Percentiles rank a stretch among this genome's conserved stretches.
Conservation (phyloP, 2,113 vertebrate genomes). For the Solea senegalensis region DNA sequence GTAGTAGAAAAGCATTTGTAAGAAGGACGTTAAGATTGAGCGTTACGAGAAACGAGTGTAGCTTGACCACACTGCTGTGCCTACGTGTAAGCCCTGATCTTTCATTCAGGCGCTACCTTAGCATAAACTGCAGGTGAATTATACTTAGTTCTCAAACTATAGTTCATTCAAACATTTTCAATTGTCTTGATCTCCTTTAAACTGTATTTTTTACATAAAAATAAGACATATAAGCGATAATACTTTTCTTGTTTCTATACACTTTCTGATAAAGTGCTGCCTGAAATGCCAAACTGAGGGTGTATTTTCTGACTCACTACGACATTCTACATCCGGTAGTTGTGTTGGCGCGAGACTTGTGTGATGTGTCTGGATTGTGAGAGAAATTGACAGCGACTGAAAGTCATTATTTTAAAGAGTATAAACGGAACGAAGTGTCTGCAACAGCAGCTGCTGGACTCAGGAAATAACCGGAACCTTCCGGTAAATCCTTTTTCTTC, state of each 20-base stretch:
- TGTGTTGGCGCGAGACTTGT: conserved; percentile 68
- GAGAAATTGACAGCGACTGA: not conserved
- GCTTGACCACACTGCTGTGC: no score
- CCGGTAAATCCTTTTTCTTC: not conserved
- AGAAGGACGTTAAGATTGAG: no score
- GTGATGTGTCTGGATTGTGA: not conserved
- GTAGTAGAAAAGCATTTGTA: no score
- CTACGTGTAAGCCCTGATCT: no score
- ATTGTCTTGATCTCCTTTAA: no score
- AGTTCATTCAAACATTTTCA: no score
- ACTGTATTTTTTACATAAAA: no score
- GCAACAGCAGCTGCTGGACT: not conserved
- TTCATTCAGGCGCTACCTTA: no score
- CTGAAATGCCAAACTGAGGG: conserved; percentile 27
- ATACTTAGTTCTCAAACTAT: no score
- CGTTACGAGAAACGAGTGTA: no score
- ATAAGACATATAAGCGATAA: no score
- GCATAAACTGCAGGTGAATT: no score
- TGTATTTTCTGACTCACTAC: rapidly evolving
- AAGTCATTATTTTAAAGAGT: not conserved
- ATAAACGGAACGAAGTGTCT: not conserved
- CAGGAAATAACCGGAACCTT: not conserved
- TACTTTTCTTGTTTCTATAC: not conserved
- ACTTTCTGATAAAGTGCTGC: rapidly evolving
- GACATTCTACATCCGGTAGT: conserved; percentile 49